A percentile compares a stretch with the other conserved stretches of the same genome.
phyloP scores from a whole-genome alignment of 2,888 invertebrate species.

The Allacma fusca region DNA sequence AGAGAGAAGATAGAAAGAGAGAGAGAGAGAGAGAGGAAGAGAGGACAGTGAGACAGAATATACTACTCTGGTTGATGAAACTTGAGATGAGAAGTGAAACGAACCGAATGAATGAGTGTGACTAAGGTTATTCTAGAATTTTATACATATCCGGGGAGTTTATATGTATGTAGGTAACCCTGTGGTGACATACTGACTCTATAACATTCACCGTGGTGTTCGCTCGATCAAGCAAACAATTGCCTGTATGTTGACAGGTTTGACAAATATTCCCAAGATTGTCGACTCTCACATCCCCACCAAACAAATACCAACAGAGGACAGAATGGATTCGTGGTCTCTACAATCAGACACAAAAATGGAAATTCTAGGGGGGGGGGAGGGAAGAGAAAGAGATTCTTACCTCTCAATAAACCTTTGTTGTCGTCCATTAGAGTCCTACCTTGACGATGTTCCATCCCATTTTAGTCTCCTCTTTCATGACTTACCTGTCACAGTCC shows the following conservation, averaged over 20 bases:
- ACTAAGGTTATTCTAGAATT: neutral
- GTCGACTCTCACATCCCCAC: neutral
- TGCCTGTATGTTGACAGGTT: slow-evolving; percentile 6
- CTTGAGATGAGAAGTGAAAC: slow-evolving; percentile 1
- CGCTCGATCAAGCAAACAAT: slow-evolving; percentile 31
- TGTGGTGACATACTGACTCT: neutral
- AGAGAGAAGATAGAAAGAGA: too few species aligned
- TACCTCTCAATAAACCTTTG: neutral
- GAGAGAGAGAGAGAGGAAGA: neutral
- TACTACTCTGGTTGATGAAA: slow-evolving; percentile 5
- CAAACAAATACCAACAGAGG: too few species aligned
- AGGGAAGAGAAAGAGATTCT: neutral
- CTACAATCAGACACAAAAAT: neutral
- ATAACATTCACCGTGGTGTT: neutral
- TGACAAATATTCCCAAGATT: neutral
- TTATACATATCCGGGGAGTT: neutral
- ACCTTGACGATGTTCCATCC: neutral
- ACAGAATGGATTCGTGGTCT: neutral
- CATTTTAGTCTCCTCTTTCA: too few species aligned
- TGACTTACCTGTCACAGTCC: too few species aligned
- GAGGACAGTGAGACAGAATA: neutral
- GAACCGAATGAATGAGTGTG: slow-evolving; percentile 20
- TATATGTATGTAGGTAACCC: too few species aligned
- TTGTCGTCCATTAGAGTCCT: neutral
- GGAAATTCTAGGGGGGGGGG: too few species aligned